phyloP scores from a whole-genome alignment of 2,797 vertebrate genomes.

The Molossus molossus region DNA sequence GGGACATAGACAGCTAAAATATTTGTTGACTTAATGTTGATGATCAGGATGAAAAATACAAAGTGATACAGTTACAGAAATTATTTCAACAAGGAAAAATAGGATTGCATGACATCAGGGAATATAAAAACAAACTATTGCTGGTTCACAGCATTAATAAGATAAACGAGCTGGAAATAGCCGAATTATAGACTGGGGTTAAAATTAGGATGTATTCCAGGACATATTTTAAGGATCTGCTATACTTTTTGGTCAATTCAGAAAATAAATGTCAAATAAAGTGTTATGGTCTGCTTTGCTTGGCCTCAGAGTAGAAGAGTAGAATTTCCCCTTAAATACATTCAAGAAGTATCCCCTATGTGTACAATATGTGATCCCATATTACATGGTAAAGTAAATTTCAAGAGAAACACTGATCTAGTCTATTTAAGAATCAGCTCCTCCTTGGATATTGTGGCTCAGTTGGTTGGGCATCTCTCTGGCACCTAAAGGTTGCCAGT shows the following conservation, averaged over 20 bases:
- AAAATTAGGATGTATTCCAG: neutral
- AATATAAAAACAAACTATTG: conserved; percentile 7
- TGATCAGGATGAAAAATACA: neutral
- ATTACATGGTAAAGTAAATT: neutral
- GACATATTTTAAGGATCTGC: conserved; percentile 12
- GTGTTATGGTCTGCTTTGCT: neutral
- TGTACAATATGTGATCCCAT: neutral
- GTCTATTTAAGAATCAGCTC: neutral
- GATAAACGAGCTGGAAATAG: neutral
- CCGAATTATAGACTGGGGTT: neutral
- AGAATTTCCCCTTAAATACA: neutral
- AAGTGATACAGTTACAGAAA: neutral
- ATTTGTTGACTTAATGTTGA: neutral
- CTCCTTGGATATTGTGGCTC: neutral
- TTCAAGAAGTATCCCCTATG: neutral
- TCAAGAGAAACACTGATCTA: neutral
- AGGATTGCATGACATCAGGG: neutral
- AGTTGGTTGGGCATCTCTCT: neutral
- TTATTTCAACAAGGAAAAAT: neutral
- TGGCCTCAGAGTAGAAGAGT: neutral
- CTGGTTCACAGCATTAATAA: neutral
- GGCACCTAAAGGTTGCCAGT: neutral
- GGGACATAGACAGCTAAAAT: neutral
- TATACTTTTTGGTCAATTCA: conserved; percentile 39
- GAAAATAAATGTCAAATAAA: conserved; percentile 20